A percentile compares a stretch with the other conserved stretches of the same genome.
Evolutionary conservation across 1,140 invertebrate genomes (phyloP).

Genomic region (Triops cancriformis): DNA sequence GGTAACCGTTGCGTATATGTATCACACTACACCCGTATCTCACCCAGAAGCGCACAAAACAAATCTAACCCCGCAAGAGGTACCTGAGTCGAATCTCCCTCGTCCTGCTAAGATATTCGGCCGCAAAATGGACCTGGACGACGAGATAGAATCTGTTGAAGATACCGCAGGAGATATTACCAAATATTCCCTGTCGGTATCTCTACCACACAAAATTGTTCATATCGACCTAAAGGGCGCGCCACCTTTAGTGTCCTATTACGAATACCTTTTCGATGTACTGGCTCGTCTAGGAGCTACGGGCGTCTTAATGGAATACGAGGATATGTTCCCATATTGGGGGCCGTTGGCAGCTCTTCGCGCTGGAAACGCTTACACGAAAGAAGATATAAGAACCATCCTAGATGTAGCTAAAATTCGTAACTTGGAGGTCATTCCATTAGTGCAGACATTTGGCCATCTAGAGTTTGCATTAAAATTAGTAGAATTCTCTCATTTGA

Average conservation of each 20-base stretch:
- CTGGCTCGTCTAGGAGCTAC: slow-evolving; percentile 65
- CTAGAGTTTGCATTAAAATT: slow-evolving; percentile 83
- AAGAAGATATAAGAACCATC: slow-evolving; percentile 56
- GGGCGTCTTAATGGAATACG: slow-evolving; percentile 86
- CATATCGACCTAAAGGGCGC: slow-evolving; percentile 70
- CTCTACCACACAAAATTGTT: slow-evolving; percentile 44
- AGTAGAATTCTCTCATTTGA: slow-evolving; percentile 58
- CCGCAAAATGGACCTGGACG: slow-evolving; percentile 7
- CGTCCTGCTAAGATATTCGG: neutral
- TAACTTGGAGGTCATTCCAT: slow-evolving; percentile 72
- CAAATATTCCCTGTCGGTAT: neutral
- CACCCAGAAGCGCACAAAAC: neutral
- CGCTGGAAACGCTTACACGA: slow-evolving; percentile 68
- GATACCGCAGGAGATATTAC: neutral
- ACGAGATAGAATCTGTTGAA: neutral
- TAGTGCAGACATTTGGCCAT: slow-evolving; percentile 94
- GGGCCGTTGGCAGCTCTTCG: slow-evolving; percentile 56
- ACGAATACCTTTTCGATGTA: slow-evolving; percentile 50
- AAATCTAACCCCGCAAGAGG: neutral
- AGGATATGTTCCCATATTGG: slow-evolving; percentile 93
- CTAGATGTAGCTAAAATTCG: slow-evolving; percentile 53
- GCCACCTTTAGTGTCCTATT: slow-evolving; percentile 55
- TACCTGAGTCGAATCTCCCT: neutral
- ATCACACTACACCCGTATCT: neutral
- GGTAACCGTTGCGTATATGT: neutral